phyloP scores from a whole-genome alignment of 2,113 vertebrate genomes.

The Neolamprologus sp. region DNA sequence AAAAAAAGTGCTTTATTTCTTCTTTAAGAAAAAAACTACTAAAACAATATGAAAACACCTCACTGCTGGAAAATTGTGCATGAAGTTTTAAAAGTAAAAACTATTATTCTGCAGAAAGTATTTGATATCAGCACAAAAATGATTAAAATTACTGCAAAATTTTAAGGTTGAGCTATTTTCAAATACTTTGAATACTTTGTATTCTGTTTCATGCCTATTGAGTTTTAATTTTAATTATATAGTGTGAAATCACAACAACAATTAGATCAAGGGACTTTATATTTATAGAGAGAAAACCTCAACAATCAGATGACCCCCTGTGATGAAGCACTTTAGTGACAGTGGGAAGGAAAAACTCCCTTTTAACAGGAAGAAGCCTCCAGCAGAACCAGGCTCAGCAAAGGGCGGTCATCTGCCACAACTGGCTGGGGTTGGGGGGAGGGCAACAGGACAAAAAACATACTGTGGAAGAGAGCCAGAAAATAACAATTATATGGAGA shows the following conservation, averaged over 20 bases:
- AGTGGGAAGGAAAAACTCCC: not conserved
- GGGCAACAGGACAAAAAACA: too few species aligned
- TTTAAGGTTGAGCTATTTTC: not conserved
- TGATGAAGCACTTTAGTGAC: not conserved
- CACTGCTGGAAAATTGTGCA: not conserved
- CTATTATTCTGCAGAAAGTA: not conserved
- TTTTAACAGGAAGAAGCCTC: not conserved
- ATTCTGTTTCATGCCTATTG: not conserved
- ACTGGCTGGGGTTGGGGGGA: too few species aligned
- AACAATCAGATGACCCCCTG: not conserved
- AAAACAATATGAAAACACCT: not conserved
- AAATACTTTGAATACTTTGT: not conserved
- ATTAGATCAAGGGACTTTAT: not conserved
- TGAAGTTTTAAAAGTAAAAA: not conserved
- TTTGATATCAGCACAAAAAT: too few species aligned
- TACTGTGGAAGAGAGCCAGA: too few species aligned
- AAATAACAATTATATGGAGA: too few species aligned
- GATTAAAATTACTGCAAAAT: not conserved
- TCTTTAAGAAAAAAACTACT: too few species aligned
- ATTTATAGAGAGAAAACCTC: not conserved
- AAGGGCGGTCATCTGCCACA: too few species aligned
- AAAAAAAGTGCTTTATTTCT: too few species aligned
- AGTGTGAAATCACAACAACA: not conserved
- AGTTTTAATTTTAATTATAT: not conserved
- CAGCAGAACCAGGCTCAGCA: not conserved